Conservation (phyloP, 2,888 invertebrate species). For the Muscina levida region DNA sequence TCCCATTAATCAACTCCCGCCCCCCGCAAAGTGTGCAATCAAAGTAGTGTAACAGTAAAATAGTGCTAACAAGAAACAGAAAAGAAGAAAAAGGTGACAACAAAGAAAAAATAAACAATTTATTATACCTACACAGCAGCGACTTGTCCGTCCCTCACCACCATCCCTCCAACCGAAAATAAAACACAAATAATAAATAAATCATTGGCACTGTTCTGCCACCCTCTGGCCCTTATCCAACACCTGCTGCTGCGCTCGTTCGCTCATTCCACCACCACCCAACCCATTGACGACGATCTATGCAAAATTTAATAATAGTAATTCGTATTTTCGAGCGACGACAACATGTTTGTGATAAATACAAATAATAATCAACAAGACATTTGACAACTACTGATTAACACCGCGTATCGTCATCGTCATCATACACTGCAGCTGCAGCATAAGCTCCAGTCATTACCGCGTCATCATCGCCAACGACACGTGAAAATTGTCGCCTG, state of each 20-base stretch:
- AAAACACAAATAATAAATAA: constrained; percentile 2
- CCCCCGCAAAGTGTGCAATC: too few species aligned
- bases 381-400: constrained; percentile 58
- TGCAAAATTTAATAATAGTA: constrained; percentile 53
- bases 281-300: constrained; percentile 17
- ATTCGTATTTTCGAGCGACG: constrained; percentile 47
- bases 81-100: too few species aligned
- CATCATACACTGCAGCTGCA: constrained; percentile 6
- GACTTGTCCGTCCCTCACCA: too few species aligned
- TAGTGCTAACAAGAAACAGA: too few species aligned
- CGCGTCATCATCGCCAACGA: neutral
- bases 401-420: neutral
- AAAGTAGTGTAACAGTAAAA: too few species aligned
- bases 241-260: too few species aligned
- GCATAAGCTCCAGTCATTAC: neutral
- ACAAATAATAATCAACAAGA: constrained; percentile 25
- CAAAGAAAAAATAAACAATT: too few species aligned
- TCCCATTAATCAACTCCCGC: too few species aligned
- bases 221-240: too few species aligned
- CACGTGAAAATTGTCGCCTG: neutral
- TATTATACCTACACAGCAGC: too few species aligned
- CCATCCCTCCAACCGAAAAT: neutral
- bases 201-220: too few species aligned
- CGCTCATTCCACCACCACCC: neutral
- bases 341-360: constrained; percentile 51